Percentiles rank a stretch among this genome's conserved stretches.
Conservation (phyloP, 2,888 invertebrate species). For the Nymphalis urticae region DNA sequence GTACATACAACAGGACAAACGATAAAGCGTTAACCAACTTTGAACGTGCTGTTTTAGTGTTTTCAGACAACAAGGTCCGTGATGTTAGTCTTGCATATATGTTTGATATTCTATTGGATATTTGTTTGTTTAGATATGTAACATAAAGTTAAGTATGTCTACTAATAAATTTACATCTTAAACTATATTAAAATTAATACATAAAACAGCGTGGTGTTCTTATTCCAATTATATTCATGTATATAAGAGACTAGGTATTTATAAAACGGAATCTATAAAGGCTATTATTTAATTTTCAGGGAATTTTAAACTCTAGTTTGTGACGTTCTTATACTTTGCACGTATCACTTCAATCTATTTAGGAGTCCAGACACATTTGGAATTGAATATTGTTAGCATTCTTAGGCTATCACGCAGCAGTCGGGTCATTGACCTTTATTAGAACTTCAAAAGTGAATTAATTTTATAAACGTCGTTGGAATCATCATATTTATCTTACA, state of each 20-base stretch:
- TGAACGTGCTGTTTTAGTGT: slow-evolving; percentile 27
- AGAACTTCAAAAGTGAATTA: not conserved
- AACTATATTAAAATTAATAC: too few relatives aligned
- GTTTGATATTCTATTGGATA: not conserved
- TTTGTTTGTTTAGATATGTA: not conserved
- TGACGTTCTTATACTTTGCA: slow-evolving; percentile 14
- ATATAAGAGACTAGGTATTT: too few relatives aligned
- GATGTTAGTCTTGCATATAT: not conserved
- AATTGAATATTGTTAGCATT: slow-evolving; percentile 15
- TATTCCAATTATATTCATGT: too few relatives aligned
- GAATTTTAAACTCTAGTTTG: slow-evolving; percentile 2
- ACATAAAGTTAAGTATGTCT: too few relatives aligned
- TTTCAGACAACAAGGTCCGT: not conserved
- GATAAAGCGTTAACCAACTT: slow-evolving; percentile 22
- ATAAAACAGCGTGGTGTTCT: too few relatives aligned
- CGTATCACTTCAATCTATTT: slow-evolving; percentile 21
- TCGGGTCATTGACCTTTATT: slow-evolving; percentile 7
- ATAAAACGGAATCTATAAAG: not conserved
- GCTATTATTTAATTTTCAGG: not conserved
- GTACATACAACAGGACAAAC: slow-evolving; percentile 29
- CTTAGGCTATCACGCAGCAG: slow-evolving; percentile 6
- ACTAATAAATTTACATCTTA: too few relatives aligned
- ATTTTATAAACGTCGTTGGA: not conserved
- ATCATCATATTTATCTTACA: not conserved
- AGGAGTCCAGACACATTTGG: slow-evolving; percentile 14